Conservation (phyloP, 2,113 vertebrate genomes). For the Petrocephalus microphthalmus region DNA sequence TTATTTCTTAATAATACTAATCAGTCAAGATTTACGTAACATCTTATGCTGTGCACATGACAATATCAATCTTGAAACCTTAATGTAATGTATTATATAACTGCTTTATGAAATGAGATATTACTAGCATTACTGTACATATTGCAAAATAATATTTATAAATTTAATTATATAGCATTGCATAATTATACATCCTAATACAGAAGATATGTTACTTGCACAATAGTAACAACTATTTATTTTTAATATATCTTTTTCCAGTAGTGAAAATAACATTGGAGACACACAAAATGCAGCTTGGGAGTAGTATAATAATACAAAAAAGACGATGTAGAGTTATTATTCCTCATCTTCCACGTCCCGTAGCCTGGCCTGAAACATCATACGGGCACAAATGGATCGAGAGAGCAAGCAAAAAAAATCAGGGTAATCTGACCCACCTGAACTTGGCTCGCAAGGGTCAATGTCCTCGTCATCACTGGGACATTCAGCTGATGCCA, state of each 20-base stretch:
- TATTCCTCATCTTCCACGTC: no score
- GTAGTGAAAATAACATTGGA: not conserved
- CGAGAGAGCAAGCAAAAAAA: not conserved
- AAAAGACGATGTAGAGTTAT: no score
- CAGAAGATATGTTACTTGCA: not conserved
- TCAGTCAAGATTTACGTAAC: not conserved
- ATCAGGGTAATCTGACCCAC: conserved; percentile 81
- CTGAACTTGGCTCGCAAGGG: conserved; percentile 94
- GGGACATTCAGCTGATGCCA: conserved; percentile 91
- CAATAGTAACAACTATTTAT: not conserved
- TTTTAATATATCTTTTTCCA: not conserved
- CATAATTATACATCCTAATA: not conserved
- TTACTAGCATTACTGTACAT: not conserved
- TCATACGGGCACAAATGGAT: not conserved
- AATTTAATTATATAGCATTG: not conserved
- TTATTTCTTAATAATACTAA: not conserved
- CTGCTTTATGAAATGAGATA: not conserved
- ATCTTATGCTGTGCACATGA: not conserved
- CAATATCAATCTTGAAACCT: not conserved
- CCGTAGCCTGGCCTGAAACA: no score
- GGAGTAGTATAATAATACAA: not conserved
- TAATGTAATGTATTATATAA: not conserved
- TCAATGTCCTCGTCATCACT: conserved; percentile 93
- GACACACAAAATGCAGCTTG: not conserved
- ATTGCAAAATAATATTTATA: not conserved